phyloP scores from a whole-genome alignment of 2,113 vertebrate species.

The Epinephelus cyanopodus region DNA sequence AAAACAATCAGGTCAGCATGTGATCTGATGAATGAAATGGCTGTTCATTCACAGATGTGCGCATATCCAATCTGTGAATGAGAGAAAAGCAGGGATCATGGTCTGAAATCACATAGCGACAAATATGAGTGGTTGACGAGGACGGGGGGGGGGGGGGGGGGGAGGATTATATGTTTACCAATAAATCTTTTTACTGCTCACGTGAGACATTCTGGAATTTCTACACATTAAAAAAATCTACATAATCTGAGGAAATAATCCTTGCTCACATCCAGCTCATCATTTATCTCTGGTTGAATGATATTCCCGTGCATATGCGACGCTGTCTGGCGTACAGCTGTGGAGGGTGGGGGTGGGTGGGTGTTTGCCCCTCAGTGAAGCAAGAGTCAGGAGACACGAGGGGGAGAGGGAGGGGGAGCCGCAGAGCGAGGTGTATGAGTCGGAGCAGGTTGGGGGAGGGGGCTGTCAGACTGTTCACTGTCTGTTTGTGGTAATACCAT shows the following conservation, averaged over 20 bases:
- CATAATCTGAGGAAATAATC: conserved; percentile 22
- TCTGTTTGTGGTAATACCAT: conserved; percentile 56
- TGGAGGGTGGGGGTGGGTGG: neutral
- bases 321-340: conserved; percentile 10
- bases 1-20: conserved; percentile 3
- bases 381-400: conserved; percentile 8
- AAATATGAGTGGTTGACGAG: neutral
- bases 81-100: conserved; percentile 15
- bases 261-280: conserved; percentile 1
- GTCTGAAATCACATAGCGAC: conserved; percentile 2
- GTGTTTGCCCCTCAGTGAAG: conserved; percentile 2
- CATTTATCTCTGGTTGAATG: neutral
- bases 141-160: neutral
- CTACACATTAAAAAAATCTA: neutral
- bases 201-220: neutral
- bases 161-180: neutral
- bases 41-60: conserved; percentile 55
- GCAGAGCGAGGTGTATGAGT: conserved; percentile 10
- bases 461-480: conserved; percentile 50
- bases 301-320: neutral
- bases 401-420: conserved; percentile 33
- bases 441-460: conserved; percentile 40
- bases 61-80: conserved; percentile 54
- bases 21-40: conserved; percentile 53
- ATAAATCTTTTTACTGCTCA: neutral